Base-by-base conservation (phyloP, 2,113 vertebrate species). In the Myrmecophaga tridactyla region DNA sequence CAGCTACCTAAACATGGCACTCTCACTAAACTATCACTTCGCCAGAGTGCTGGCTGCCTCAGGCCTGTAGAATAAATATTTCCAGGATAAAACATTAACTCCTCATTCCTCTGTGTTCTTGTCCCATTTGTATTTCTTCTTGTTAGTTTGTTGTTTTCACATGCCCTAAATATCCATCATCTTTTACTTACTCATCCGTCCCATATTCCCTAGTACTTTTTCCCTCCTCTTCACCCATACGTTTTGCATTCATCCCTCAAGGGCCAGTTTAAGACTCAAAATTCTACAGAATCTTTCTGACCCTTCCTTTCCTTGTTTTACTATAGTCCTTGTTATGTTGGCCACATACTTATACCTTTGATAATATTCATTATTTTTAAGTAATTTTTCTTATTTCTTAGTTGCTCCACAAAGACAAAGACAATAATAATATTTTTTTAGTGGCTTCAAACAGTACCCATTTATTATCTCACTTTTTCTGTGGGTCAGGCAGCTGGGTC, bases 1-100 rank as follows among this genome's bases (percentile, higher is more conserved):
- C 31, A 76, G 13, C 65, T 13, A 8, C 48, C 8, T 34, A 6
- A 39, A 46, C 7, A 6, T 15, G 36, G 11, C 20, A 25, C 5
- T 65, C 23, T 92, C 82, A 62, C 31, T 31, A 46, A 51, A 67
- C 25, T 2, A 21, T 3, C 13, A 4, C 27, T 13, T 20, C 3
- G 1, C 20, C 4, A 6, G 46, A 36, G 34, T 70, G 3, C 36
- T 17, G 43, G 1, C 27, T 17, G 17, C 2, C 2, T 12, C 23
- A 6, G 76, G n/a, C 31, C 6, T 3, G 1, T 2, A 18, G 48
- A 43, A 29, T 9, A 23, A 29, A 0, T 4, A 0, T 48, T 41
- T 85, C 48, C 7, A 18, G 69, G 27, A 13, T 72, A 31, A 6
- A 15, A 9, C 1, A 0, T 14, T 2, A 11, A 23, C 0, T 1